Evolutionary conservation across 2,888 invertebrate genomes (phyloP).

Genomic region (Dryococelus australis): DNA sequence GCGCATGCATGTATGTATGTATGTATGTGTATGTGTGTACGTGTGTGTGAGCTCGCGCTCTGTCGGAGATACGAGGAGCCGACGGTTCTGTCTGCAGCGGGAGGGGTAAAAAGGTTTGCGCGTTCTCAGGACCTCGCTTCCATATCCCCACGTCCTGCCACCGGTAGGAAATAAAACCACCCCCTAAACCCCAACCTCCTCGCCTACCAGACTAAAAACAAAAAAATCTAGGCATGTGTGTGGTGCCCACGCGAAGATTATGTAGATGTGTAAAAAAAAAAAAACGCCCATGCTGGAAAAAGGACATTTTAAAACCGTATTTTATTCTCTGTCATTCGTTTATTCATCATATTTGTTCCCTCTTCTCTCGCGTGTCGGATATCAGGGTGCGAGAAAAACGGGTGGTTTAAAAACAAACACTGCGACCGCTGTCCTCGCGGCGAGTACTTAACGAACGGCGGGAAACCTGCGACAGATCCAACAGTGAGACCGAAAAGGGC

Average conservation of each 20-base stretch:
- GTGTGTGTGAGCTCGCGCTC: too few relatives aligned
- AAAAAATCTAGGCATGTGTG: not conserved
- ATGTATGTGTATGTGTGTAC: too few relatives aligned
- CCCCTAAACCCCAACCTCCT: not conserved
- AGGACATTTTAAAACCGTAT: not conserved
- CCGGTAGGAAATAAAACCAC: not conserved
- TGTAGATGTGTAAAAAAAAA: not conserved
- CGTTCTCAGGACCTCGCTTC: not conserved
- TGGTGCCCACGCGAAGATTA: not conserved
- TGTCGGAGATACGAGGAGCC: not conserved
- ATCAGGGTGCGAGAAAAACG: not conserved
- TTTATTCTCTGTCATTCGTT: constrained; percentile 3
- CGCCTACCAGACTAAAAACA: not conserved
- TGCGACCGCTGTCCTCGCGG: not conserved
- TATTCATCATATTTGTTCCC: not conserved
- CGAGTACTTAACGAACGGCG: too few relatives aligned
- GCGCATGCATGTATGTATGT: too few relatives aligned
- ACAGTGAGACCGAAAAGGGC: too few relatives aligned
- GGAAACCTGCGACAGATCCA: too few relatives aligned
- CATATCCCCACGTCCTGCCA: not conserved
- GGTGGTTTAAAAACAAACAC: not conserved
- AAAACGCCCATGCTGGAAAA: not conserved
- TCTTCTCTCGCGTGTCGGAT: not conserved
- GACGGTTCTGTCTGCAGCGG: not conserved
- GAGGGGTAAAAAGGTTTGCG: not conserved